Conservation (phyloP, 2,113 vertebrate species). For the Platysternon megacephalum region DNA sequence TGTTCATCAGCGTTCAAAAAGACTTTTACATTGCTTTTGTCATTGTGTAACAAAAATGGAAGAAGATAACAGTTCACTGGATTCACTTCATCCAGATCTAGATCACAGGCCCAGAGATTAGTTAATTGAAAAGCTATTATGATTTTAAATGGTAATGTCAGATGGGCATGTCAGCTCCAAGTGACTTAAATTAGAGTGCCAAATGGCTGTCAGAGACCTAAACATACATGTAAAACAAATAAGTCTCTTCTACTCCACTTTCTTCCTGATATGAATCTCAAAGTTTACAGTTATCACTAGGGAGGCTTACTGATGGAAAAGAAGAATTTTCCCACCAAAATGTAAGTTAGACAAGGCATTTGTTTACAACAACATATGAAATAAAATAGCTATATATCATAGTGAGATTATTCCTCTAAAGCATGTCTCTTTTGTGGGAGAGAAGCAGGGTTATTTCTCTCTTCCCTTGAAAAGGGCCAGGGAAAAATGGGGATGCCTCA, state of each 20-base stretch:
- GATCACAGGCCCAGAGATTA: not conserved
- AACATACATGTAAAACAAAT: not conserved
- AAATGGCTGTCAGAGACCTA: not conserved
- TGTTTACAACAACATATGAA: not conserved
- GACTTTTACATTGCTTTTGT: not conserved
- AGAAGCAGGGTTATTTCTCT: not conserved
- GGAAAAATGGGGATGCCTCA: not conserved
- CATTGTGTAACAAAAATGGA: not conserved
- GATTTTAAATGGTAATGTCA: not conserved
- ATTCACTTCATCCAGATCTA: not conserved
- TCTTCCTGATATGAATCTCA: not conserved
- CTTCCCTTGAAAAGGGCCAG: not conserved
- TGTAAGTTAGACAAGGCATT: not conserved
- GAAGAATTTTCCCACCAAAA: not conserved
- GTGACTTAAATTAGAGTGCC: not conserved
- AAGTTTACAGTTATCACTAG: not conserved
- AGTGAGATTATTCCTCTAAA: not conserved
- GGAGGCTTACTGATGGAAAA: not conserved
- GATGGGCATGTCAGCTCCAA: not conserved
- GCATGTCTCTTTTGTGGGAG: not conserved
- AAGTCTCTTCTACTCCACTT: not conserved
- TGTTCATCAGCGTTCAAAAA: not conserved
- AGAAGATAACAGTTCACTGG: not conserved
- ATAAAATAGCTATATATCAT: not conserved
- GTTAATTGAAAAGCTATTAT: not conserved